These are phyloP conservation scores for Discoglossus pictus DNA, from an alignment of 2,797 vertebrate species.

Conservation along the genomic window DNA sequence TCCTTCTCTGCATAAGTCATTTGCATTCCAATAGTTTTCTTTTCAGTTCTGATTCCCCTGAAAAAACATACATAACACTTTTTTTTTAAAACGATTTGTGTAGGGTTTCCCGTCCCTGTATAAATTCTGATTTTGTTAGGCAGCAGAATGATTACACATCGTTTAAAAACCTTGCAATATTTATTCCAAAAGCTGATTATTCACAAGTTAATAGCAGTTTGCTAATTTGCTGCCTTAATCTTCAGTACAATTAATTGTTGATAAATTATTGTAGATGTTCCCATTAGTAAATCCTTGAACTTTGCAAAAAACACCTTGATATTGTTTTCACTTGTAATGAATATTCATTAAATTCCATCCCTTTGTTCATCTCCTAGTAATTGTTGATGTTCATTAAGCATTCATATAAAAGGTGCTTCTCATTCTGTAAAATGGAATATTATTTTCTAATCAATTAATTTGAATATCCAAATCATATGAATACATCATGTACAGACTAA, in stretches of 20 bases:
- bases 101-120: not conserved
- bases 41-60: not conserved
- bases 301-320: not conserved
- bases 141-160: slow-evolving; percentile 22
- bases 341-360: slow-evolving; percentile 16
- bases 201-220: slow-evolving; percentile 19
- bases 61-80: slow-evolving; percentile 2
- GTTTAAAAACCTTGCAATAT: slow-evolving; percentile 23
- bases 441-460: no score
- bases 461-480: no score
- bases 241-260: slow-evolving; percentile 19
- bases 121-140: slow-evolving; percentile 12
- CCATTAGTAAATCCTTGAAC: slow-evolving; percentile 28
- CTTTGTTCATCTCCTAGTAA: slow-evolving; percentile 12
- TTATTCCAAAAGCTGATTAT: slow-evolving; percentile 17
- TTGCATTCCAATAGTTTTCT: slow-evolving; percentile 18
- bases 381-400: not conserved
- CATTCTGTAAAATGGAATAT: no score
- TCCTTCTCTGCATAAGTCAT: slow-evolving; percentile 15
- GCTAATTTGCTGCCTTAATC: slow-evolving; percentile 7
- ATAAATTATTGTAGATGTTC: slow-evolving; percentile 7
- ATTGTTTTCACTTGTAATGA: slow-evolving; percentile 23
- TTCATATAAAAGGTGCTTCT: not conserved
- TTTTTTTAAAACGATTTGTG: slow-evolving; percentile 23
- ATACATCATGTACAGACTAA: no score